Evolutionary conservation across 2,888 invertebrate genomes (phyloP).

Genomic region (Suillia variegata): DNA sequence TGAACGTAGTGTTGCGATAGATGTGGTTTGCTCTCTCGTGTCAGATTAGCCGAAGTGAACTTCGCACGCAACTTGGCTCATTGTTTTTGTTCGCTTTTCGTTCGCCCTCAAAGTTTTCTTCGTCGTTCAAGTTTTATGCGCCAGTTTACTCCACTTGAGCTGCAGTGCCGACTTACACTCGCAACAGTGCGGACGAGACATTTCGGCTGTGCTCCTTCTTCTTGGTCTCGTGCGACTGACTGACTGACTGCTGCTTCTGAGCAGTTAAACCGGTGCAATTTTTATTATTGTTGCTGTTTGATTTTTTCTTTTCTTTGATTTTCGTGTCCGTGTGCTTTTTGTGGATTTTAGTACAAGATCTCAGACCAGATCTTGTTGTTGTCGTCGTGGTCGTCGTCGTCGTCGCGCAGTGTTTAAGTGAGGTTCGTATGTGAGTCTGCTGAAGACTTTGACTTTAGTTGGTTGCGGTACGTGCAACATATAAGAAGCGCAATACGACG

Average conservation of each 20-base stretch:
- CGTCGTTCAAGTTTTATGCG: slow-evolving; percentile 49
- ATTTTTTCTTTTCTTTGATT: background rate
- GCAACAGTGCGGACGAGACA: slow-evolving; percentile 47
- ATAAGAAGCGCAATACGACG: no score
- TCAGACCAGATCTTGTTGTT: slow-evolving; percentile 11
- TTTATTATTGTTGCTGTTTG: no score
- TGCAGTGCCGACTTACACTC: slow-evolving; percentile 52
- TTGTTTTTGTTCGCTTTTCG: no score
- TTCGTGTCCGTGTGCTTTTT: background rate
- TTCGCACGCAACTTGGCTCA: background rate
- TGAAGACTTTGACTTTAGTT: slow-evolving; percentile 3
- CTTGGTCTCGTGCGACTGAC: background rate
- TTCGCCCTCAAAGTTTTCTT: background rate
- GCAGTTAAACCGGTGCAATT: slow-evolving; percentile 19
- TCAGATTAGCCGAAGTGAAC: no score
- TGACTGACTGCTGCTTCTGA: background rate
- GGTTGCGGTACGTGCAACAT: slow-evolving; percentile 9
- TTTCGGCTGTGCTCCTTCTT: slow-evolving; percentile 19
- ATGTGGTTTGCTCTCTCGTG: no score
- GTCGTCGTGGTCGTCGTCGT: no score
- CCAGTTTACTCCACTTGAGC: slow-evolving; percentile 43
- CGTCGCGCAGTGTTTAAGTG: no score
- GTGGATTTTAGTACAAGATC: slow-evolving; percentile 11
- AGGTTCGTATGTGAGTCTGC: background rate
- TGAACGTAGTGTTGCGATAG: no score